Conservation (phyloP, 2,797 vertebrate genomes). For the Lagodon rhomboides region DNA sequence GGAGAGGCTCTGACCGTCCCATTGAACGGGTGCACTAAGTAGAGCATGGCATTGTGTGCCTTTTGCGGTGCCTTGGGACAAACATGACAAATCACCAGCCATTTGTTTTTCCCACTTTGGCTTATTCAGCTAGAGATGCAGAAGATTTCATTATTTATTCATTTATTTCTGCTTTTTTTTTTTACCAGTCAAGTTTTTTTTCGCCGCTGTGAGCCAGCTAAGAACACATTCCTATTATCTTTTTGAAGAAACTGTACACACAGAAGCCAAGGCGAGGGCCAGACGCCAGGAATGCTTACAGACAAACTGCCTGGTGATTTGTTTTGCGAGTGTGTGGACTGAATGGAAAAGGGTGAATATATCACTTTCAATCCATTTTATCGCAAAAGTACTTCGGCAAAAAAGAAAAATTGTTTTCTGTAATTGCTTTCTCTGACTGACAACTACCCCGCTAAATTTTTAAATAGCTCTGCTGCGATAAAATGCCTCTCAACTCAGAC, state of each 20-base stretch:
- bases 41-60: slow-evolving; percentile 66
- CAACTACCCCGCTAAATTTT: not conserved
- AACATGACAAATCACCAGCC: slow-evolving; percentile 74
- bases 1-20: slow-evolving; percentile 57
- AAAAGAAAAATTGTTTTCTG: not conserved
- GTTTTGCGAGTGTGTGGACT: slow-evolving; percentile 41
- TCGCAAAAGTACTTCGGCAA: not conserved
- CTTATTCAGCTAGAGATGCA: slow-evolving; percentile 33
- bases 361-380: slow-evolving; percentile 10
- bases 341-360: slow-evolving; percentile 3
- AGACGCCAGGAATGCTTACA: not conserved
- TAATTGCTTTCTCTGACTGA: not conserved
- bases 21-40: slow-evolving; percentile 73
- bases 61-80: slow-evolving; percentile 67
- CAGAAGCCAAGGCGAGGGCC: slow-evolving; percentile 6
- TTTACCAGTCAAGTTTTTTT: slow-evolving; percentile 8
- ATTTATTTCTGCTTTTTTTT: not conserved
- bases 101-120: slow-evolving; percentile 49
- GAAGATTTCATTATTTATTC: slow-evolving; percentile 44
- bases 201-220: slow-evolving; percentile 13
- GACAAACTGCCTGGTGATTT: slow-evolving; percentile 66
- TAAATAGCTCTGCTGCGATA: not conserved
- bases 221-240: slow-evolving; percentile 22
- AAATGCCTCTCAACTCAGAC: not conserved
- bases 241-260: slow-evolving; percentile 10